These are phyloP conservation scores for Nyctereutes procyonoides DNA, from an alignment of 2,113 vertebrate species.

Conservation along the genomic window DNA sequence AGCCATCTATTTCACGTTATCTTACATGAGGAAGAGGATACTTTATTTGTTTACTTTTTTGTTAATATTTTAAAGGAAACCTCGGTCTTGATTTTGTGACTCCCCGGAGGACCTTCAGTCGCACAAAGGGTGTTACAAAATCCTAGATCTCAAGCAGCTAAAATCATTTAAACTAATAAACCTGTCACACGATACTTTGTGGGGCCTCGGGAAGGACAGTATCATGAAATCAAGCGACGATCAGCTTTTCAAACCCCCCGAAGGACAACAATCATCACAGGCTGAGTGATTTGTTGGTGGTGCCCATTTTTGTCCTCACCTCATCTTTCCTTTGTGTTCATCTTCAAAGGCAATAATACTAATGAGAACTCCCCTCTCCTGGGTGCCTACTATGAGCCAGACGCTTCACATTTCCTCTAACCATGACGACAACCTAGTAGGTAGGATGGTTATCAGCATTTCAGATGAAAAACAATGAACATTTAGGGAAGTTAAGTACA, in stretches of 20 bases:
- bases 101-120: constrained; percentile 60
- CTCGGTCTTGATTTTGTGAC: constrained; percentile 58
- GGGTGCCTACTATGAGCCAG: background rate
- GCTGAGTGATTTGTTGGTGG: constrained; percentile 19
- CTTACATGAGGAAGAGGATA: background rate
- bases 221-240: constrained; percentile 59
- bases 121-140: constrained; percentile 62
- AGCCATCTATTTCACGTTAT: background rate
- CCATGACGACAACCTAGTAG: background rate
- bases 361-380: background rate
- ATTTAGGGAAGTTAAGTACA: background rate
- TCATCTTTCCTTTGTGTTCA: constrained; percentile 36
- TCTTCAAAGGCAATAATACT: background rate
- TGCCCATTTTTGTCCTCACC: constrained; percentile 24
- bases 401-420: background rate
- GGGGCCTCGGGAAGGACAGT: background rate
- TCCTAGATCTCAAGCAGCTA: constrained; percentile 64
- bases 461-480: background rate
- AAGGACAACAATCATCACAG: constrained; percentile 6
- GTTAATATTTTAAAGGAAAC: constrained; percentile 72
- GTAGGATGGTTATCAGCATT: background rate
- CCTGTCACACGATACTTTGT: constrained; percentile 66
- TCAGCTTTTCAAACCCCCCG: constrained; percentile 59
- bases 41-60: constrained; percentile 61
- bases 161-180: constrained; percentile 75